Evolutionary conservation across 2,113 vertebrate species (phyloP).

Genomic region (Melanerpes formicivorus): DNA sequence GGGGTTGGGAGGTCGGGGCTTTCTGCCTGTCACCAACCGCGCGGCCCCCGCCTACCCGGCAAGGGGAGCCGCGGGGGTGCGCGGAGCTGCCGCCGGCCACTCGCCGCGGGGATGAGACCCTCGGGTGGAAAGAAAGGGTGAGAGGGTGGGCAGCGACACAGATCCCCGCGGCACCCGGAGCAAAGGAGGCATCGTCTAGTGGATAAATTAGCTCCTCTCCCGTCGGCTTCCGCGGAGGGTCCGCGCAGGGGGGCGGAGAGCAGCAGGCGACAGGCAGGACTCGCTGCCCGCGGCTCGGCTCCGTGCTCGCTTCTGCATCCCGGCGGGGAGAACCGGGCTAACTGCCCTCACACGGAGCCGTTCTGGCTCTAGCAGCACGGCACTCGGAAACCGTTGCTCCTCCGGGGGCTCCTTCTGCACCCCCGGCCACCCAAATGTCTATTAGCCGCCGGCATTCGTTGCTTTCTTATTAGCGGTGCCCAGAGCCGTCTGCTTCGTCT

Average conservation of each 20-base stretch:
- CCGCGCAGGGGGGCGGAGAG: neutral
- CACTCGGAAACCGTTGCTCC: neutral
- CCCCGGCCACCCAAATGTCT: neutral
- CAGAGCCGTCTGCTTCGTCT: neutral
- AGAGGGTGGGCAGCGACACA: too few relatives aligned
- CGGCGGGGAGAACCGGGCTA: neutral
- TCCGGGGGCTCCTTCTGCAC: neutral
- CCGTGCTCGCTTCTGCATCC: neutral
- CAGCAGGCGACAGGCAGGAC: neutral
- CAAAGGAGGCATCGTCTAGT: too few relatives aligned
- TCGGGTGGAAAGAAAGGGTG: neutral
- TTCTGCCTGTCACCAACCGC: neutral
- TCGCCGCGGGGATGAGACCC: neutral
- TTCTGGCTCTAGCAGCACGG: neutral
- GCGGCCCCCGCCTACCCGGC: neutral
- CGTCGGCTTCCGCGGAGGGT: neutral
- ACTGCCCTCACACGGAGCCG: neutral
- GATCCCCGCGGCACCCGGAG: neutral
- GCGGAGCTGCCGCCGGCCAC: neutral
- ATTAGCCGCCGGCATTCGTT: constrained; percentile 30
- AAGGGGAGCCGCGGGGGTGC: neutral
- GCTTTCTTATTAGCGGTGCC: constrained; percentile 37
- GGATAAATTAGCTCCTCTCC: neutral
- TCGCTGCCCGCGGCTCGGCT: neutral
- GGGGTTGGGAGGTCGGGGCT: neutral